Evolutionary conservation across 2,888 invertebrate genomes (phyloP).

Genomic region (Pollenia angustigena): DNA sequence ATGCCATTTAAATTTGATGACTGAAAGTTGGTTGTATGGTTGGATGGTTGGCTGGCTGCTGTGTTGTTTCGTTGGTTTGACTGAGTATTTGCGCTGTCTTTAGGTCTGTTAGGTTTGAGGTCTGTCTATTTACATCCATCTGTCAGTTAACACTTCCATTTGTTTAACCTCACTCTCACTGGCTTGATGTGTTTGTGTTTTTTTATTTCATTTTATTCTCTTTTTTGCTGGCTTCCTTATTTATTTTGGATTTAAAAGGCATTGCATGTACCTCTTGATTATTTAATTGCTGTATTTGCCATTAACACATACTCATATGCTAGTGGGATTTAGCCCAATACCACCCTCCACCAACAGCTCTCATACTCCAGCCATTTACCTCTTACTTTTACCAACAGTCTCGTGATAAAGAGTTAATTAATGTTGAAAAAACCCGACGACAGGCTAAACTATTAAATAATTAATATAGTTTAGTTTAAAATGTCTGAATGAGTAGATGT

Average conservation of each 20-base stretch:
- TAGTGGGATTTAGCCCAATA: not conserved
- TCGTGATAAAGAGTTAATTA: slow-evolving; percentile 32
- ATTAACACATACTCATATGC: slow-evolving; percentile 20
- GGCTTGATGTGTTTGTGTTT: slow-evolving; percentile 18
- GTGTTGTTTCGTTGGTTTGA: slow-evolving; percentile 19
- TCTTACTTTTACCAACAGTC: not conserved
- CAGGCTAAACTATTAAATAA: slow-evolving; percentile 49
- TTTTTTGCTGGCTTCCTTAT: slow-evolving; percentile 42
- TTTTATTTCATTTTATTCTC: not conserved
- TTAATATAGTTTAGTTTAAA: slow-evolving; percentile 30
- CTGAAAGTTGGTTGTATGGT: slow-evolving; percentile 30
- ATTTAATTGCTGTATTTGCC: slow-evolving; percentile 57
- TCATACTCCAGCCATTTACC: not conserved
- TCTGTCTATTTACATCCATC: slow-evolving; percentile 63
- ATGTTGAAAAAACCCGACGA: slow-evolving; percentile 26
- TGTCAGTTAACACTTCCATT: slow-evolving; percentile 72
- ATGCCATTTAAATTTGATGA: slow-evolving; percentile 39
- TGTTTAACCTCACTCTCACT: slow-evolving; percentile 67
- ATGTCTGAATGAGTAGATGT: not conserved
- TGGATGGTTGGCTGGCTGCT: not conserved
- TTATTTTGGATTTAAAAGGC: slow-evolving; percentile 64
- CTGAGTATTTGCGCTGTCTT: slow-evolving; percentile 21
- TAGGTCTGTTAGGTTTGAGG: slow-evolving; percentile 29
- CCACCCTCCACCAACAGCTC: not conserved
- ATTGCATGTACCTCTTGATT: slow-evolving; percentile 58